phyloP scores from a whole-genome alignment of 2,888 invertebrate genomes.

The Drosophila prolongata region DNA sequence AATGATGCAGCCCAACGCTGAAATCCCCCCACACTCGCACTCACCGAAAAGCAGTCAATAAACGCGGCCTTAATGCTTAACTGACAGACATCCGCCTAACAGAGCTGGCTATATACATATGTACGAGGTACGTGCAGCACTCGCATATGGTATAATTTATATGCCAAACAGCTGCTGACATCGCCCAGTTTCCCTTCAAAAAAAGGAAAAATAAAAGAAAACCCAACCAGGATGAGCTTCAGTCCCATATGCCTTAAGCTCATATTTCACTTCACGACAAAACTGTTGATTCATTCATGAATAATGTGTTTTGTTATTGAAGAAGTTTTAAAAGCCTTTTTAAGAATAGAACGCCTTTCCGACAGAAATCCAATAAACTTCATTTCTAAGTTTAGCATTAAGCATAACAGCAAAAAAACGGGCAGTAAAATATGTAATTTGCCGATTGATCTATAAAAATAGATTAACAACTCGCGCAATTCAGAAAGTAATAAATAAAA shows the following conservation, averaged over 20 bases:
- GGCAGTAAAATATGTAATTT: neutral
- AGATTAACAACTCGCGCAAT: neutral
- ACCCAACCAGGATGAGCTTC: slow-evolving; percentile 35
- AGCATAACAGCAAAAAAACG: neutral
- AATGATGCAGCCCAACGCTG: slow-evolving; percentile 34
- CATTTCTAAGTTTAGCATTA: neutral
- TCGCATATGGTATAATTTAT: slow-evolving; percentile 48
- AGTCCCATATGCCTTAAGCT: slow-evolving; percentile 27
- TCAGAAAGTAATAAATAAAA: neutral
- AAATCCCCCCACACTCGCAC: slow-evolving; percentile 12
- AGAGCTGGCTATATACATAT: slow-evolving; percentile 30
- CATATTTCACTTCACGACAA: slow-evolving; percentile 36
- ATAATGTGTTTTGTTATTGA: slow-evolving; percentile 29
- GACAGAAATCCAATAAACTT: neutral
- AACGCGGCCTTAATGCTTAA: slow-evolving; percentile 41
- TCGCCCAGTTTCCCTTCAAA: slow-evolving; percentile 23
- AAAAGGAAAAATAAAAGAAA: slow-evolving; percentile 6
- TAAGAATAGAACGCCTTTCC: neutral
- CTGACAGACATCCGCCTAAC: slow-evolving; percentile 34
- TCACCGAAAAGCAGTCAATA: slow-evolving; percentile 51
- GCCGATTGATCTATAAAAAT: neutral
- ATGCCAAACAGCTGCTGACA: slow-evolving; percentile 55
- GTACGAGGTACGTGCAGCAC: slow-evolving; percentile 27
- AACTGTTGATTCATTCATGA: slow-evolving; percentile 42
- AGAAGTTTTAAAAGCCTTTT: slow-evolving; percentile 10